Base-by-base conservation (phyloP, 2,797 vertebrate species). In the Echeneis naucrates region DNA sequence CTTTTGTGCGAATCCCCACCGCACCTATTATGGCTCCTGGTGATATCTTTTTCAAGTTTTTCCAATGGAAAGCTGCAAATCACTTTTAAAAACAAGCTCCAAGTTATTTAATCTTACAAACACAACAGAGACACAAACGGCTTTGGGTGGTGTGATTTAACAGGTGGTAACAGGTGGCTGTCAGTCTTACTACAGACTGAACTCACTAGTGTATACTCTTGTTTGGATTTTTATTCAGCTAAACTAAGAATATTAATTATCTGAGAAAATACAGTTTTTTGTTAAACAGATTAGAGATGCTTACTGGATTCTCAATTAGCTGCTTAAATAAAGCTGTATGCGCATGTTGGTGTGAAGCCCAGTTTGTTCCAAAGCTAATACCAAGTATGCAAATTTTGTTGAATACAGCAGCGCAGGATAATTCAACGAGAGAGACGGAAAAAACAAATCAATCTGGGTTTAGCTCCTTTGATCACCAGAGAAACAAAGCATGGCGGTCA, bases 201-300 rank as follows among this genome's bases (percentile, higher is more conserved):
- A 87, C 70, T 87, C 81, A 72, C 81, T 23, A 45, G 80, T 57
- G 82, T 59, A 70, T 64, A 54, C 58, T 47, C 58, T 63, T 40
- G 51, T 80, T 85, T 82, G 67, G 63, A 67, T 85, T 90, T 85
- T 87, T 83, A 84, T 93, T 91, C 70, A 86, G 84, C 82, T 86
- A 84, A 88, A 90, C 68, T 69, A 59, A 67, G 83, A 92, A 92
- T 91, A 92, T 91, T 91, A 92, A 92, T 90, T 88, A 87, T 81
- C 54, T 81, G 83, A 85, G 72, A 89, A 88, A 89, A 89, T 79
- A 85, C 64, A 60, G 69, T 90, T 89, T 87, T 87, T 70, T 79
- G 80, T 88, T 88, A 81, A 90, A 92, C 90, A 92, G 91, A 93
- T 94, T 94, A 94, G 89, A 89, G 88, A 93, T 92, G 91, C 88